Evolutionary conservation across 2,113 vertebrate genomes (phyloP).

Genomic region (Ciconia stormi): DNA sequence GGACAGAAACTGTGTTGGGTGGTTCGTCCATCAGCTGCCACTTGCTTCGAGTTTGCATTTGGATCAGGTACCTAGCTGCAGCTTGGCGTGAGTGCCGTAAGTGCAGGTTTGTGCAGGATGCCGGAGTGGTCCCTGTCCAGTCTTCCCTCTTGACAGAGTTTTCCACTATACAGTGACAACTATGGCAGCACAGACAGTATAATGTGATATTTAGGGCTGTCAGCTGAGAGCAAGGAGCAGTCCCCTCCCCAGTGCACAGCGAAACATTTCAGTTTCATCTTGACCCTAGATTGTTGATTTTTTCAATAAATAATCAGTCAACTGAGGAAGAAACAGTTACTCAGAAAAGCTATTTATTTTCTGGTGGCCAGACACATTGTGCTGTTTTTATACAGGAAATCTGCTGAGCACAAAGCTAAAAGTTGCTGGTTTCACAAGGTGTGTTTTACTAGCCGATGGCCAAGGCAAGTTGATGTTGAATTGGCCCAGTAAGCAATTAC

Average conservation of each 20-base stretch:
- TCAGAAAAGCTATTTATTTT: neutral
- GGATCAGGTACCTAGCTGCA: neutral
- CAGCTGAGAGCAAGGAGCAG: neutral
- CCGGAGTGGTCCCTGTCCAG: neutral
- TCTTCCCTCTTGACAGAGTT: neutral
- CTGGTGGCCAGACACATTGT: neutral
- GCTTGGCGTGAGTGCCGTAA: neutral
- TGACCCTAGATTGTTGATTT: neutral
- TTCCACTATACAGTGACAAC: neutral
- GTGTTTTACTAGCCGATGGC: neutral
- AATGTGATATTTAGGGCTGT: neutral
- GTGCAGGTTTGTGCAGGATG: neutral
- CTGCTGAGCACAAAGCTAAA: neutral
- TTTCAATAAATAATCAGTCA: neutral
- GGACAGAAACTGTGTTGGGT: neutral
- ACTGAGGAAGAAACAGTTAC: neutral
- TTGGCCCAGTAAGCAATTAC: neutral
- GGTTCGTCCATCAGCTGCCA: neutral
- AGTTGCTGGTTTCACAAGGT: neutral
- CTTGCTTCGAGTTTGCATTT: neutral
- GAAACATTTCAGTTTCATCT: neutral
- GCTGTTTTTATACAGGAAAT: neutral
- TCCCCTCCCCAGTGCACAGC: neutral
- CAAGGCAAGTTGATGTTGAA: neutral
- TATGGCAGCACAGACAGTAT: neutral